Evolutionary conservation across 1,140 invertebrate genomes (phyloP).

Genomic region (Archegozetes longisetosus): DNA sequence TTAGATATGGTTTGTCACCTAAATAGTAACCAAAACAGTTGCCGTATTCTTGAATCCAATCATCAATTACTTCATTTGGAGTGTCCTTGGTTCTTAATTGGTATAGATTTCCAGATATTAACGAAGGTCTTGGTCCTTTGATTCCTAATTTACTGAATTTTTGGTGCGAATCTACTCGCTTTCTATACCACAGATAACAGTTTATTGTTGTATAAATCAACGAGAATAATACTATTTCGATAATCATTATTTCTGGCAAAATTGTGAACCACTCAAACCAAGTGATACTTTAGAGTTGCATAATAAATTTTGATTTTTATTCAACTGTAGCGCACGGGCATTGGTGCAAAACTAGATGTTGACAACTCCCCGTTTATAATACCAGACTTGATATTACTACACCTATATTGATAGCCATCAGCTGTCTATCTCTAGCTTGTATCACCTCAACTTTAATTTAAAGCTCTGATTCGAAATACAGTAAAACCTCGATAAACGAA

Average conservation of each 20-base stretch:
- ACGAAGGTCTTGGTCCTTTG: conserved; percentile 26
- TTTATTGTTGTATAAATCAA: neutral
- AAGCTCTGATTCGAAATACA: too few species aligned
- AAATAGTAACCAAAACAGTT: conserved; percentile 28
- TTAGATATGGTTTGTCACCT: conserved; percentile 25
- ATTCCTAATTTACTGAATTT: conserved; percentile 20
- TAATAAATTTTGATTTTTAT: too few species aligned
- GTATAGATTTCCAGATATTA: conserved; percentile 26
- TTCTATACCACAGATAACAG: neutral
- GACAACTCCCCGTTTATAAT: too few species aligned
- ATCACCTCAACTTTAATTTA: too few species aligned
- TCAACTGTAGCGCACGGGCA: too few species aligned
- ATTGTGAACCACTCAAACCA: too few species aligned
- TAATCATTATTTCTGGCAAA: neutral
- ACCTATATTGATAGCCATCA: too few species aligned
- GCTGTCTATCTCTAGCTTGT: too few species aligned
- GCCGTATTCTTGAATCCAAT: conserved; percentile 28
- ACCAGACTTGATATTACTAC: too few species aligned
- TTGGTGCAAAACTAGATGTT: too few species aligned
- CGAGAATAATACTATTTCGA: neutral
- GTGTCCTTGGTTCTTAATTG: neutral
- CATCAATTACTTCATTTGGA: conserved; percentile 19
- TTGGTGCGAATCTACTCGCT: neutral
- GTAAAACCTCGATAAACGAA: too few species aligned
- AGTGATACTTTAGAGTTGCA: too few species aligned